Conservation (phyloP, 1,140 invertebrate species). For the Holotrichia oblita region DNA sequence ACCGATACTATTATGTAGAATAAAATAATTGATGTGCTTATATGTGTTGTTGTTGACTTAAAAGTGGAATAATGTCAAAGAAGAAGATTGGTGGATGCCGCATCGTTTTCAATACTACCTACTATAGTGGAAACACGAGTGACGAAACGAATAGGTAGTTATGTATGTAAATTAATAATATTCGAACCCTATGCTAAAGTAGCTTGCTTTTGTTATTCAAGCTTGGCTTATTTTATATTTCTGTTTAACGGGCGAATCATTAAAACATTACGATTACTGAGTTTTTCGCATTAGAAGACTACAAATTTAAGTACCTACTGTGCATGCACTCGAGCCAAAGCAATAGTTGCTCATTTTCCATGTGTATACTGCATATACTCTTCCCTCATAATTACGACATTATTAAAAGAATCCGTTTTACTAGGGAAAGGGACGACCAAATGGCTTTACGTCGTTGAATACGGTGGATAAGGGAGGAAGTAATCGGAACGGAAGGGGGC, state of each 20-base stretch:
- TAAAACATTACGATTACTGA: neutral
- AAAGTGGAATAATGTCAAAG: no score
- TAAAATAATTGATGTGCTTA: no score
- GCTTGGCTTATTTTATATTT: neutral
- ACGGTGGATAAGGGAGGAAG: neutral
- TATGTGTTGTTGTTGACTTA: no score
- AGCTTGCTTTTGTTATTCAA: no score
- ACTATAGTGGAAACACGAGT: no score
- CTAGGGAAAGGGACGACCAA: neutral
- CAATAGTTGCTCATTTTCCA: slow-evolving; percentile 28
- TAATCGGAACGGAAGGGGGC: neutral
- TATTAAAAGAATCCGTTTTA: slow-evolving; percentile 31
- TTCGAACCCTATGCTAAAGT: no score
- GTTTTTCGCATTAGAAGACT: neutral
- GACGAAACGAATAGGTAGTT: no score
- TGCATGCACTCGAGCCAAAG: neutral
- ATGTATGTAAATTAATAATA: no score
- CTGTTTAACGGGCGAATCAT: neutral
- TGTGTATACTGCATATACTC: neutral
- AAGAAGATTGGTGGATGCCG: no score
- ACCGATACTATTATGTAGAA: no score
- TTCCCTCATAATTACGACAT: slow-evolving; percentile 22
- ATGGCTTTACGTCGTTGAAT: slow-evolving; percentile 7
- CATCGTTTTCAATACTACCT: no score
- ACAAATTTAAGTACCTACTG: neutral